phyloP scores from a whole-genome alignment of 2,797 vertebrate genomes.

The Furcifer pardalis region DNA sequence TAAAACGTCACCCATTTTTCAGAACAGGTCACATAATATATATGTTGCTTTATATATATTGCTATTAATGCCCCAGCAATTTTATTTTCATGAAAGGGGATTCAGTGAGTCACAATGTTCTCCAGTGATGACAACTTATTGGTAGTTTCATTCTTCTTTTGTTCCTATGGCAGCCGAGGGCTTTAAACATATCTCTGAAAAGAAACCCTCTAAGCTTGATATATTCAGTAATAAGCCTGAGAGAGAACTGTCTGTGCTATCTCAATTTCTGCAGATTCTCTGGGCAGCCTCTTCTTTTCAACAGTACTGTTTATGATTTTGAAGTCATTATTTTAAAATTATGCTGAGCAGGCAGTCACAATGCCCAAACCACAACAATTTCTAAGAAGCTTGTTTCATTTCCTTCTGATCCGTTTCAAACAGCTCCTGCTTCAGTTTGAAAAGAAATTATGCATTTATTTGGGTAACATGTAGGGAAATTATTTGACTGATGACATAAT shows the following conservation, averaged over 20 bases:
- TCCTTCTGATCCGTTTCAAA: conserved; percentile 41
- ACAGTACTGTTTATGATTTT: not conserved
- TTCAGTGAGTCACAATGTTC: conserved; percentile 45
- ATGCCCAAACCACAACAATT: conserved; percentile 26
- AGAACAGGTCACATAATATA: no score
- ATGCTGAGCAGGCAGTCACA: conserved; percentile 21
- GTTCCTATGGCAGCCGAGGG: not conserved
- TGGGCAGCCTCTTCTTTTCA: not conserved
- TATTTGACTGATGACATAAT: not conserved
- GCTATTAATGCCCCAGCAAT: not conserved
- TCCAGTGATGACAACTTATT: conserved; percentile 50
- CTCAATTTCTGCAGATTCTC: conserved; percentile 5
- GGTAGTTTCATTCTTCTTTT: conserved; percentile 12
- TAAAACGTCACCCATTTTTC: no score
- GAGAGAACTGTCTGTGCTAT: conserved; percentile 9
- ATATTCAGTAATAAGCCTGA: not conserved
- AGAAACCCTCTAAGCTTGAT: conserved; percentile 1
- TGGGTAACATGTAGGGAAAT: not conserved
- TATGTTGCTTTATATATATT: not conserved
- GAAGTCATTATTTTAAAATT: not conserved
- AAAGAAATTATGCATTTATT: conserved; percentile 30
- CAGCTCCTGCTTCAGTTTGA: conserved; percentile 4
- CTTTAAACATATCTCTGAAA: conserved; percentile 20
- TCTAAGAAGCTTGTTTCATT: conserved; percentile 17
- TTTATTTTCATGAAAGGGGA: conserved; percentile 12